Base-by-base conservation (phyloP, 2,797 vertebrate species). In the Pipistrellus pipistrellus region DNA sequence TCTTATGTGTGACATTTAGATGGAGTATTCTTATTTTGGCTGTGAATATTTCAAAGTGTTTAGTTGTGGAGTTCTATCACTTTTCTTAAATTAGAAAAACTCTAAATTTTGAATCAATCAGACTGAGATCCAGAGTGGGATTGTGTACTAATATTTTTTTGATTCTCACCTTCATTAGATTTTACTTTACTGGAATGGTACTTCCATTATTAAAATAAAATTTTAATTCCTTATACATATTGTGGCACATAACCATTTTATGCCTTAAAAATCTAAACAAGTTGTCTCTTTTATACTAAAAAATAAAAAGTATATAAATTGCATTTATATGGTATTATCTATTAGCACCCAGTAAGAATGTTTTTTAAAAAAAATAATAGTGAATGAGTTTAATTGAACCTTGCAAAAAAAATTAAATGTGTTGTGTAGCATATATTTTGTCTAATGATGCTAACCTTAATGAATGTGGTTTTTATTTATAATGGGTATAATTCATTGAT, bases 401-500 rank as follows among this genome's bases (percentile, higher is more conserved):
- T 89, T 87, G 8, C 3, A 84, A 93, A 80, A 59, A 57, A 35
- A 92, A 62, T 69, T 84, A 66, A 51, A 85, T 93, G 53, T 46
- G 4, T 86, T 84, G 68, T 57, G 1, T 80, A 87, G n/a, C 14
- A 32, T 38, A 30, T 46, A 62, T 73, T 83, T 83, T 90, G 23
- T 84, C 17, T 88, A 87, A 90, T 32, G 6, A 77, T 55, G 84
- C 38, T 81, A 57, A 27, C 48, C 46, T 90, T 93, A 77, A 51
- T 90, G 8, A 27, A 18, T 73, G 13, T 53, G 35, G 57, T 88
- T 95, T 68, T 73, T 92, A 89, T 83, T 91, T 93, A 76, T 8
- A 4, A 55, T 55, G 88, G 88, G 30, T 88, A 72, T 5, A 88
- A 53, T 64, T 86, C 59, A 32, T 57, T 85, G 44, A 88, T 57